A percentile compares a stretch with the other conserved stretches of the same genome.
phyloP scores from a whole-genome alignment of 2,888 invertebrate species.

The Alentia gelatinosa region DNA sequence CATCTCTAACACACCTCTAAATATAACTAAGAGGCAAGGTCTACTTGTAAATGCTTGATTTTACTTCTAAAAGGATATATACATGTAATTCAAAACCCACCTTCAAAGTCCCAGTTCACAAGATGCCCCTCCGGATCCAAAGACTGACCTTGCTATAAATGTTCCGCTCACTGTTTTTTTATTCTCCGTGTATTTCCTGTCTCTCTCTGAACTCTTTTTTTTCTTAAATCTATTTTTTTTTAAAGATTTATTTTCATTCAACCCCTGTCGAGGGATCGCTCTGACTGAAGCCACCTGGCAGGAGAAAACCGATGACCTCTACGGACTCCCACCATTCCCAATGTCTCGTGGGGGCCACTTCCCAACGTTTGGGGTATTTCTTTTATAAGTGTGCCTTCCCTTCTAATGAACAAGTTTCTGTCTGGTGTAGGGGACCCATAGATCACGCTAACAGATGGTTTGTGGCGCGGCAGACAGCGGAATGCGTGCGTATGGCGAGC shows the following conservation, averaged over 20 bases:
- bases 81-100: too few species aligned
- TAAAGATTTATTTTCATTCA: too few species aligned
- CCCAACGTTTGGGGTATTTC: neutral
- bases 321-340: neutral
- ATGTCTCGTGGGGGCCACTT: neutral
- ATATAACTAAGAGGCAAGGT: too few species aligned
- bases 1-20: too few species aligned
- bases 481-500: neutral
- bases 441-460: slow-evolving; percentile 8
- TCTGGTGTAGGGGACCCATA: neutral
- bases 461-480: neutral
- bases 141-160: neutral
- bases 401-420: neutral
- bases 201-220: neutral
- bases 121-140: too few species aligned
- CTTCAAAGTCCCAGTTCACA: too few species aligned
- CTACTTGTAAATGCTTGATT: too few species aligned
- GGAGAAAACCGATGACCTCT: neutral
- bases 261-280: neutral
- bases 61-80: too few species aligned
- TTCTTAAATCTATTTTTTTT: too few species aligned
- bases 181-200: neutral
- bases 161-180: neutral
- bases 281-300: slow-evolving; percentile 5
- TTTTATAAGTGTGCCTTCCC: neutral